Percentiles rank a stretch among this genome's conserved stretches.
phyloP scores from a whole-genome alignment of 2,888 invertebrate species.

The Fragum sueziense region DNA sequence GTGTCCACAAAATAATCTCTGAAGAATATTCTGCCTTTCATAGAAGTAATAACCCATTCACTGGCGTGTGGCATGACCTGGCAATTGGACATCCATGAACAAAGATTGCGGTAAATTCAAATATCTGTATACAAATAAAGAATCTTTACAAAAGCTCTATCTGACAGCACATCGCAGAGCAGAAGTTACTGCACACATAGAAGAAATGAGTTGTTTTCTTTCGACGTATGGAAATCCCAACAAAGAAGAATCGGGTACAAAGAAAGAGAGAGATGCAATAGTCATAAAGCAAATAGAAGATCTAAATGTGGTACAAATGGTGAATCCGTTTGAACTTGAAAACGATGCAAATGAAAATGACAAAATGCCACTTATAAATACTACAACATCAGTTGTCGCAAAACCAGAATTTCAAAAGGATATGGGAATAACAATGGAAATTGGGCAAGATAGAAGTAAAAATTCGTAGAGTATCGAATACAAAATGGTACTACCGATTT shows the following conservation, averaged over 20 bases:
- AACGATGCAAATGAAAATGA: slow-evolving; percentile 16
- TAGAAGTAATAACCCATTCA: slow-evolving; percentile 23
- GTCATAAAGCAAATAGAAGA: background rate
- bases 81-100: slow-evolving; percentile 32
- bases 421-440: background rate
- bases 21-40: slow-evolving; percentile 8
- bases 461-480: slow-evolving; percentile 10
- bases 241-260: slow-evolving; percentile 14
- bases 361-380: slow-evolving; percentile 28
- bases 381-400: slow-evolving; percentile 29
- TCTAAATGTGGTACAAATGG: slow-evolving; percentile 24
- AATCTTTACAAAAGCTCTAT: slow-evolving; percentile 32
- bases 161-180: slow-evolving; percentile 34
- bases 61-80: slow-evolving; percentile 39
- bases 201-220: slow-evolving; percentile 16
- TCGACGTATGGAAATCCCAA: background rate
- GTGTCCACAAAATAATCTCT: background rate
- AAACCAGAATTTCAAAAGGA: slow-evolving; percentile 7
- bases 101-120: slow-evolving; percentile 34
- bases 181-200: slow-evolving; percentile 8
- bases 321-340: slow-evolving; percentile 32
- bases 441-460: background rate
- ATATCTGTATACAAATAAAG: slow-evolving; percentile 27
- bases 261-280: slow-evolving; percentile 16
- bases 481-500: slow-evolving; percentile 8